Percentiles rank a stretch among this genome's conserved stretches.
These are phyloP conservation scores for Propithecus perrieri DNA, from an alignment of 2,797 vertebrate genomes.

Conservation along the genomic window DNA sequence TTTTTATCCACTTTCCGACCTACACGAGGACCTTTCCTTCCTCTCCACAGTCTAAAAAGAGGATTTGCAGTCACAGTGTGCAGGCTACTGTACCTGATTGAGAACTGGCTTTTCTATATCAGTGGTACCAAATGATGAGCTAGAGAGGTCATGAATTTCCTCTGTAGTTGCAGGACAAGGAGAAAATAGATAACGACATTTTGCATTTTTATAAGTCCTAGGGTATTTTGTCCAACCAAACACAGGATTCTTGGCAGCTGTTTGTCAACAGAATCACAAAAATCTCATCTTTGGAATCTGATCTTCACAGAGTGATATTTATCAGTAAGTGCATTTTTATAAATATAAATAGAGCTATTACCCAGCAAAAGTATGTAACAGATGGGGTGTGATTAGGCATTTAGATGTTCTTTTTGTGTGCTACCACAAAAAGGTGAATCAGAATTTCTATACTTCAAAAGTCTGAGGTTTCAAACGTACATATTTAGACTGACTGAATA, in stretches of 20 bases:
- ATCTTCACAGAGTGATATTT: slow-evolving; percentile 75
- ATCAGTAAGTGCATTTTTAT: slow-evolving; percentile 77
- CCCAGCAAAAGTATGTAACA: slow-evolving; percentile 75
- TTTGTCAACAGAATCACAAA: slow-evolving; percentile 73
- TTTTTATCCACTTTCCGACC: slow-evolving; percentile 42
- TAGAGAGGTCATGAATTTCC: fast-evolving
- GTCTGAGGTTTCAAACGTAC: slow-evolving; percentile 64
- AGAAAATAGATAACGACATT: slow-evolving; percentile 16
- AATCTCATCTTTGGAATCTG: slow-evolving; percentile 77
- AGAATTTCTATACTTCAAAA: slow-evolving; percentile 69
- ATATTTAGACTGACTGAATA: slow-evolving; percentile 24
- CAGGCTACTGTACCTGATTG: too few relatives aligned
- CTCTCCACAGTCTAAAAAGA: not conserved
- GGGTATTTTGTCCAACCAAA: slow-evolving; percentile 59
- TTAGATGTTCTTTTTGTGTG: slow-evolving; percentile 78
- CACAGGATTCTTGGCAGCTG: slow-evolving; percentile 59
- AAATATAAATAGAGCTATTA: slow-evolving; percentile 78
- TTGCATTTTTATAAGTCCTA: slow-evolving; percentile 32
- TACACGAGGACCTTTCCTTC: not conserved
- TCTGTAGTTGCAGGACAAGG: not conserved
- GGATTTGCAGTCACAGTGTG: fast-evolving
- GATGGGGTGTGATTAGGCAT: slow-evolving; percentile 77
- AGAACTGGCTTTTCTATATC: not conserved
- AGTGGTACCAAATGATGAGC: not conserved
- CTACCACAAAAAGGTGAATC: not conserved